Evolutionary conservation across 1,140 invertebrate species (phyloP).

Genomic region (Triops longicaudatus): DNA sequence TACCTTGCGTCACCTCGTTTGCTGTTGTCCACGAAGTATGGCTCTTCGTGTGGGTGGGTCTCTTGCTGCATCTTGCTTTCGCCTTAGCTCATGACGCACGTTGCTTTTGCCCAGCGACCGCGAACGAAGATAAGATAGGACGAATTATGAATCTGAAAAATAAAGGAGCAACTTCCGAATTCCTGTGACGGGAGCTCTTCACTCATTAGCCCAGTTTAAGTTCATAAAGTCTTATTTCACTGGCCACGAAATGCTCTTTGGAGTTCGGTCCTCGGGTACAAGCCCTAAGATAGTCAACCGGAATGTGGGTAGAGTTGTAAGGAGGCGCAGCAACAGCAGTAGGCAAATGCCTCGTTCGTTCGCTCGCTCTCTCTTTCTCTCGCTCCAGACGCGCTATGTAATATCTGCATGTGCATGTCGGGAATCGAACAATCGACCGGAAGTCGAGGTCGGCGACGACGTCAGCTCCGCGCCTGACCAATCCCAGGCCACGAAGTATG

Average conservation of each 20-base stretch:
- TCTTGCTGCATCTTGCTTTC: neutral
- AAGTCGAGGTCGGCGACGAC: slow-evolving; percentile 13
- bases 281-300: neutral
- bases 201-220: neutral
- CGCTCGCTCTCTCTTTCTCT: neutral
- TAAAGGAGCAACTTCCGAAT: slow-evolving; percentile 2
- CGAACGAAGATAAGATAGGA: slow-evolving; percentile 7
- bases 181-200: neutral
- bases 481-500: neutral
- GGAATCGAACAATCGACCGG: slow-evolving; percentile 14
- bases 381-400: slow-evolving; percentile 9
- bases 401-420: slow-evolving; percentile 14
- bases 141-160: neutral
- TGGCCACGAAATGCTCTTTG: neutral
- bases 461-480: neutral
- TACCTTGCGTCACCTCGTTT: slow-evolving; percentile 8
- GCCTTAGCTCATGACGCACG: neutral
- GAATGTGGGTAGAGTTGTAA: neutral
- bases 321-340: neutral
- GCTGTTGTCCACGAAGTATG: neutral
- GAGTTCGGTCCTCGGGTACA: slow-evolving; percentile 5
- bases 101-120: neutral
- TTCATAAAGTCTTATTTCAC: neutral
- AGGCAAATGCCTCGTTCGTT: neutral
- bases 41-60: slow-evolving; percentile 2